Percentiles rank a stretch among this genome's conserved stretches.
These are phyloP conservation scores for Paralvinella palmiformis DNA, from an alignment of 1,140 invertebrate genomes.

Conservation along the genomic window DNA sequence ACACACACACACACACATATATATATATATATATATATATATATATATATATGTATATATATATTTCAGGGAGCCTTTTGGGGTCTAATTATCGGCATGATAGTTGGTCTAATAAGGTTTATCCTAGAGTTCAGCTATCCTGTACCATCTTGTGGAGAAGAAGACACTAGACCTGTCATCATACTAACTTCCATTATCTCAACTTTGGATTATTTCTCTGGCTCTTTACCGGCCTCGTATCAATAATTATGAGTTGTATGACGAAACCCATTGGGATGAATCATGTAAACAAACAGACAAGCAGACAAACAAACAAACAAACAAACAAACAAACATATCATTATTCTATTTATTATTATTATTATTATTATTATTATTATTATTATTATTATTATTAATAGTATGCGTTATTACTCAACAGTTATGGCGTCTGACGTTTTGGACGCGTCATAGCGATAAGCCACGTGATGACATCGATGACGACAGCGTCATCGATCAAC, in stretches of 20 bases:
- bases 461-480: background rate
- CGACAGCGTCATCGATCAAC: background rate
- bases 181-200: background rate
- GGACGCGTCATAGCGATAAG: background rate
- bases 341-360: too few relatives aligned
- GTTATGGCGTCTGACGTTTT: background rate
- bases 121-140: constrained; percentile 43
- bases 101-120: constrained; percentile 40
- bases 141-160: constrained; percentile 44
- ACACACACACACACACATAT: too few relatives aligned
- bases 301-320: too few relatives aligned
- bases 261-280: background rate
- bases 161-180: background rate
- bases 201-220: background rate
- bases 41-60: too few relatives aligned
- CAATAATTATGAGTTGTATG: background rate
- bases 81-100: constrained; percentile 43
- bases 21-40: too few relatives aligned
- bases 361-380: too few relatives aligned
- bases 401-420: background rate
- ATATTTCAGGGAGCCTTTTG: constrained; percentile 50
- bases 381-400: background rate
- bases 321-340: too few relatives aligned
- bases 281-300: background rate
- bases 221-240: background rate